Base-by-base conservation (phyloP, 2,888 invertebrate genomes). In the Andrena marginata region DNA sequence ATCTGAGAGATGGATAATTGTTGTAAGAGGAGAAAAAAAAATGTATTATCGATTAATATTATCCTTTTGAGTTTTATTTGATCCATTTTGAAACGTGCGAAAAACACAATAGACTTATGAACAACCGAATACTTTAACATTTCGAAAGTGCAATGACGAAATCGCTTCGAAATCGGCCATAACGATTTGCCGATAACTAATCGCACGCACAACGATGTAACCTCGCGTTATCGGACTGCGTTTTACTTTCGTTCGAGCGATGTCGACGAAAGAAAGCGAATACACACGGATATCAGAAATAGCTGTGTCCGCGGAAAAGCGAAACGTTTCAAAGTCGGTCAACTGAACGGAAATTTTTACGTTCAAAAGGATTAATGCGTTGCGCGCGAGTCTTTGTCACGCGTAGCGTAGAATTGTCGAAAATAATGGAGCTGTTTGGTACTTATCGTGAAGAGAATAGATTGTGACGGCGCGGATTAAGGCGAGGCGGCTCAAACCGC, bases 391-490 rank as follows among this genome's bases (percentile, higher is more conserved):
- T 51, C 7, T 60, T n/a, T n/a, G 54, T 51, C 71, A 8, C 23
- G 20, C 5, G 54, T 6, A 8, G 29, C 23, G 33, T 35, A 49
- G 63, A 76, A 65, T 72, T 59, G 56, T 49, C 69, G 63, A 70
- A 75, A 79, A 85, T 85, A 72, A 79, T 64, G 56, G 59, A 76
- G 63, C 65, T 26, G 70, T 77, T 72, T 69, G 73, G 64, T 77
- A 77, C 71, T 80, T 72, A 59, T 68, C 73, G 81, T 65, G 48
- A 82, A 78, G 79, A 80, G 82, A 82, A 69, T 54, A 76, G 68
- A 78, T 87, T 84, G 81, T 79, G 83, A 85, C 85, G 86, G 73
- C 73, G 71, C 82, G 90, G 89, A 89, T 90, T 89, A 85, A 89
- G 90, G 89, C 86, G 89, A 90, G 89, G 89, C 87, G 73, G 80